Percentiles rank a stretch among this genome's conserved stretches.
Evolutionary conservation across 2,888 invertebrate genomes (phyloP).

Genomic region (Drosophila borborema): DNA sequence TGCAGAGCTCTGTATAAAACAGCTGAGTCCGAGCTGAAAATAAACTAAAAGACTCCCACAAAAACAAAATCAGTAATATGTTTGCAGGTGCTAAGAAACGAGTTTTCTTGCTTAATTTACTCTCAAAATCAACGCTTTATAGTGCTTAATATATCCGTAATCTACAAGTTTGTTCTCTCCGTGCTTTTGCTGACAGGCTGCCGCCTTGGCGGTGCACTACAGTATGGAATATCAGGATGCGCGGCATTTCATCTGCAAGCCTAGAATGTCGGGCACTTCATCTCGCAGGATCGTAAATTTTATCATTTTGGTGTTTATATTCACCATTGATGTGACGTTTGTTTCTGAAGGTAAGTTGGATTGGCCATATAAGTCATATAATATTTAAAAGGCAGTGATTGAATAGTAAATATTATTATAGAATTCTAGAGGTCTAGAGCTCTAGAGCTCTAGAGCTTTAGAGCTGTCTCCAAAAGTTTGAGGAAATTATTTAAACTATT

Average conservation of each 20-base stretch:
- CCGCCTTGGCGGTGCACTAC: conserved; percentile 46
- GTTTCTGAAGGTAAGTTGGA: conserved; percentile 47
- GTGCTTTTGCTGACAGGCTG: conserved; percentile 21
- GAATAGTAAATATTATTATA: too few species aligned
- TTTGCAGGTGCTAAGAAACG: not conserved
- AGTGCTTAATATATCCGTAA: conserved; percentile 12
- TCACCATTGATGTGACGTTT: conserved; percentile 22
- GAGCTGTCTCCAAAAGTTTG: too few species aligned
- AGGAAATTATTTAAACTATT: not conserved
- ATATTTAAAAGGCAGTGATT: too few species aligned
- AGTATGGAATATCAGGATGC: conserved; percentile 60
- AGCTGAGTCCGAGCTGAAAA: not conserved
- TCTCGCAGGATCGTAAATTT: conserved; percentile 16
- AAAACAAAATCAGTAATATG: not conserved
- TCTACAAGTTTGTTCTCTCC: conserved; percentile 19
- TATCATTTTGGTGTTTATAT: conserved; percentile 20
- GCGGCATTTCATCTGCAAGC: conserved; percentile 19
- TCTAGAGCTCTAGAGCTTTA: too few species aligned
- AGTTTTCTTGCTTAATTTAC: not conserved
- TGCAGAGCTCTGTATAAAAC: not conserved
- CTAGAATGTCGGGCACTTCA: not conserved
- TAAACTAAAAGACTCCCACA: not conserved
- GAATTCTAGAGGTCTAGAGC: too few species aligned
- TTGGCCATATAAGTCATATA: not conserved
- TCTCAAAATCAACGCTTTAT: not conserved